phyloP scores from a whole-genome alignment of 2,113 vertebrate genomes.

The Xyliphius kryptos region DNA sequence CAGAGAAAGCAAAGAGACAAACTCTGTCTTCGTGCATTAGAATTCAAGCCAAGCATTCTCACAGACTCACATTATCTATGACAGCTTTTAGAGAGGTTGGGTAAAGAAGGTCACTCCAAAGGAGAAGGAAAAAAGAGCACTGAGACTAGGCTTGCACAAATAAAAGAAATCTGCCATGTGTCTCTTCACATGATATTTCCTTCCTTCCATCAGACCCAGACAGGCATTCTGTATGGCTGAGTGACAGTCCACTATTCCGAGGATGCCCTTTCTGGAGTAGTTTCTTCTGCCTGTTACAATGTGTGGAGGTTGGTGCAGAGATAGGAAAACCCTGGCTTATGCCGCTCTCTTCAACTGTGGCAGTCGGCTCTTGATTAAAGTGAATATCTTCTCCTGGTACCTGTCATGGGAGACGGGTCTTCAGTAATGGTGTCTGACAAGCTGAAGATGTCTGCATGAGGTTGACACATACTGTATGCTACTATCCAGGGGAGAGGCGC shows the following conservation, averaged over 20 bases:
- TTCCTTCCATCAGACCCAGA: no score
- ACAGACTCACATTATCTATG: no score
- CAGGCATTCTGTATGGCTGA: constrained; percentile 41
- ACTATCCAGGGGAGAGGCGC: constrained; percentile 46
- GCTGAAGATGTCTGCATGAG: constrained; percentile 51
- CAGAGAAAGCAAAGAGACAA: no score
- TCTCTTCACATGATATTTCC: no score
- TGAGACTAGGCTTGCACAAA: no score
- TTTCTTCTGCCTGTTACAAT: constrained; percentile 22
- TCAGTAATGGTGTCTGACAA: constrained; percentile 66
- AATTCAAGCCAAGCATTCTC: no score
- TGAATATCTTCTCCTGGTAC: constrained; percentile 47
- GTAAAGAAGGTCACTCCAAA: no score
- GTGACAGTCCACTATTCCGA: constrained; percentile 55
- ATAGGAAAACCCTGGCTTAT: constrained; percentile 41
- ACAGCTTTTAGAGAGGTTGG: no score
- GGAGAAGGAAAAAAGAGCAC: no score
- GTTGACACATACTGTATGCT: constrained; percentile 56
- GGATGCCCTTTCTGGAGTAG: constrained; percentile 48
- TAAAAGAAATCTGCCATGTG: no score
- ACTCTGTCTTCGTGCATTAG: no score
- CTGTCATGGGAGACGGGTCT: constrained; percentile 56
- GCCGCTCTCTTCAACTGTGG: constrained; percentile 56
- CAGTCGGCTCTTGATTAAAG: constrained; percentile 66
- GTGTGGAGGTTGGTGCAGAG: constrained; percentile 33